Evolutionary conservation across 2,888 invertebrate genomes (phyloP).

Genomic region (Ormyrus nitidulus): DNA sequence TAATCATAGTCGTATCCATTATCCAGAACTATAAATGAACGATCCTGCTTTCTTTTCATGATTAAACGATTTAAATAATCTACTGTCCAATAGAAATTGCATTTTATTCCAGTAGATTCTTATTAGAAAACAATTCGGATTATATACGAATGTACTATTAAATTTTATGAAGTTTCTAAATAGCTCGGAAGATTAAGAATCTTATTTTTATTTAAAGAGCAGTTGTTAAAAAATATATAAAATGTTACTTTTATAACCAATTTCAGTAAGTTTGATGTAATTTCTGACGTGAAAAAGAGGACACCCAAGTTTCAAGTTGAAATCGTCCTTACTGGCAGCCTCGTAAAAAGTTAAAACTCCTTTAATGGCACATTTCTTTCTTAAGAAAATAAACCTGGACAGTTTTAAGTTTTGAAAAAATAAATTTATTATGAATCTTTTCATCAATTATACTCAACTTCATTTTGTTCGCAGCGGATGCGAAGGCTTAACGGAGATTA

Average conservation of each 20-base stretch:
- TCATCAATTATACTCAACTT: slow-evolving; percentile 21
- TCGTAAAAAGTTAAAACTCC: slow-evolving; percentile 49
- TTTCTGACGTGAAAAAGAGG: slow-evolving; percentile 18
- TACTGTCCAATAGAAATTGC: too few relatives aligned
- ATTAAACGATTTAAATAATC: too few relatives aligned
- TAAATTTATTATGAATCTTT: slow-evolving; percentile 32
- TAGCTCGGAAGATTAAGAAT: too few relatives aligned
- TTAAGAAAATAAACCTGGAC: slow-evolving; percentile 30
- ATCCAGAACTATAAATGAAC: too few relatives aligned
- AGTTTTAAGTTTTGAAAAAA: slow-evolving; percentile 1
- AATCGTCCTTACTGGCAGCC: slow-evolving; percentile 11
- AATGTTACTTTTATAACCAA: slow-evolving; percentile 26
- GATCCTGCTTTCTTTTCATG: too few relatives aligned
- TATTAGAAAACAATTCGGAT: too few relatives aligned
- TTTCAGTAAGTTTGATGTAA: slow-evolving; percentile 3
- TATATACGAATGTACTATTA: too few relatives aligned
- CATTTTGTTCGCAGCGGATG: background rate
- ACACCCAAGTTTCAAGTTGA: slow-evolving; percentile 15
- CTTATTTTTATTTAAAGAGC: too few relatives aligned
- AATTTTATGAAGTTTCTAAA: too few relatives aligned
- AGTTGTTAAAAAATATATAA: background rate
- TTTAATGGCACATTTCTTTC: slow-evolving; percentile 54
- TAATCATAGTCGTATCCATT: too few relatives aligned
- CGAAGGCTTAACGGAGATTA: too few relatives aligned
- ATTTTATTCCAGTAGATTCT: too few relatives aligned